Evolutionary conservation across 92 coral and sea anemone genomes (phyloP).

Genomic region (Paramuricea clavata): DNA sequence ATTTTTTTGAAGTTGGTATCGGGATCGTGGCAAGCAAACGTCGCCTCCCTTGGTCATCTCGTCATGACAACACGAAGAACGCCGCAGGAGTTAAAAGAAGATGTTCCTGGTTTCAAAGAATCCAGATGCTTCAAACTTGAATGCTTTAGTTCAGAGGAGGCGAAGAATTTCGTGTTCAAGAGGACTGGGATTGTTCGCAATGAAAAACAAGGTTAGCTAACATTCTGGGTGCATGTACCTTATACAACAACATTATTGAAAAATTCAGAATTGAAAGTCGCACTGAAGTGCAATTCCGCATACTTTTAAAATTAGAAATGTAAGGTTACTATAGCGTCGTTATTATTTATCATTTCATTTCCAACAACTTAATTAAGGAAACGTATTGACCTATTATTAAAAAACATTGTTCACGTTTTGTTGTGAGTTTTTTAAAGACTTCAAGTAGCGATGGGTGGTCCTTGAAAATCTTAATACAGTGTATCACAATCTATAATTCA

Average conservation of each 20-base stretch:
- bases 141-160: conserved; percentile 12
- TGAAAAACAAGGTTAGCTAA: neutral
- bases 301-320: too few relatives aligned
- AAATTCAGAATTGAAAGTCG: conserved; percentile 59
- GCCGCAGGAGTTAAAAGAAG: conserved; percentile 61
- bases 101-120: conserved; percentile 63
- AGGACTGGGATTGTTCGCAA: neutral
- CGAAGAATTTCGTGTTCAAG: neutral
- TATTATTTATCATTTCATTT: too few relatives aligned
- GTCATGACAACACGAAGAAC: conserved; percentile 86
- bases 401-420: too few relatives aligned
- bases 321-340: too few relatives aligned
- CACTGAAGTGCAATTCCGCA: too few relatives aligned
- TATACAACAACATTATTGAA: conserved; percentile 58
- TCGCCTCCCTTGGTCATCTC: conserved; percentile 66
- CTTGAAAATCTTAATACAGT: too few relatives aligned
- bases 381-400: too few relatives aligned
- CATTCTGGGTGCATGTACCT: neutral
- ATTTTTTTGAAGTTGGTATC: conserved; percentile 70
- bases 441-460: too few relatives aligned
- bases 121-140: conserved; percentile 42
- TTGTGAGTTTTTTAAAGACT: too few relatives aligned
- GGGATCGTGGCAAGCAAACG: conserved; percentile 77
- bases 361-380: too few relatives aligned
- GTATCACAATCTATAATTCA: too few relatives aligned